Evolutionary conservation across 1,140 invertebrate genomes (phyloP), one percentile per base, ranked within the genome.

Genomic region (Tachypleus tridentatus): DNA sequence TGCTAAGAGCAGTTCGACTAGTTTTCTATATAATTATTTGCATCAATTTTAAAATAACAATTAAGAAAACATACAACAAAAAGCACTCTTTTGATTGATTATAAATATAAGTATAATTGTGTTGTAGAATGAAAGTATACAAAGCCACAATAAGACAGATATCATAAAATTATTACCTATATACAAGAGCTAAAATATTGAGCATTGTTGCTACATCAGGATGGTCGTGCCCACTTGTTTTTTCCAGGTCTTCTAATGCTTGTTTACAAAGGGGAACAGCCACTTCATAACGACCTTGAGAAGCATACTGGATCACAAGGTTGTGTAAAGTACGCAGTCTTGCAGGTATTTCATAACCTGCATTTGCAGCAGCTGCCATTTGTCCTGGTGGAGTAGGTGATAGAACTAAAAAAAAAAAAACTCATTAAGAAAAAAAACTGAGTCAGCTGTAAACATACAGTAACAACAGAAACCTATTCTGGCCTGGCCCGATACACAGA

Each of bases 121-220:
- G 29, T 29, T 29, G 29, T 29, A 29, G 0, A 29, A 29, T 1
- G 2, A 29, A 29, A 1, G 29, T 29, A 29, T 29, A 29, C 29
- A 29, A 29, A 29, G 29, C 29, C 29, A 29, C 29, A 29, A 29
- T 29, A 29, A 29, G 29, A 29, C 29, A 1, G 29, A 29, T 29
- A 29, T 29, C 29, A 29, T 29, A 29, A 29, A 29, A 29, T 29
- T 29, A 29, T 29, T 70, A 91, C 89, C 87, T 89, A 77, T 99
- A 99, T 4, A 99, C 97, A 56, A 99, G 83, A 9, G 97, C 97
- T 7, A 99, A 82, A 71, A 99, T 99, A 78, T 99, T 99, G 58
- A 99, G 82, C 97, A 99, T 99, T 5, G 97, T 99, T 9, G 97
- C 97, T 5, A 99, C 97, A 77, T 99, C 97, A 0, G 96, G 97